Evolutionary conservation across 1,140 invertebrate species (phyloP), one percentile per base, ranked within the genome.

Genomic region (Planococcus citri): DNA sequence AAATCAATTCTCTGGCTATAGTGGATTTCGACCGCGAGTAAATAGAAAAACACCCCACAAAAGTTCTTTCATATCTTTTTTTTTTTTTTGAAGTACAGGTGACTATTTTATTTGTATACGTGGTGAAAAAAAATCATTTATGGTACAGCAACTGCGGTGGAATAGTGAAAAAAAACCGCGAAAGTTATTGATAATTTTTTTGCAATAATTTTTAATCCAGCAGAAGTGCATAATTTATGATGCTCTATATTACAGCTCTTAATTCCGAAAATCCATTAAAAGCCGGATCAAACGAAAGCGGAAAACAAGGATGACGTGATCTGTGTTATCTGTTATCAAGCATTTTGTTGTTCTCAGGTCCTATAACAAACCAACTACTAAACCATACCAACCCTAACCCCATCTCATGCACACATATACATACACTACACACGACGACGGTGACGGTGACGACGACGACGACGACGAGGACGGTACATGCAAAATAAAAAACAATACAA

Each of bases 401-500:
- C 10, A 64, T 14, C 57, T 9, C 57, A 24, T 25, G 51, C 51
- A 58, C 51, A 58, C 51, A 58, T 58, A 58, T 17, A 58, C 37
- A 41, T 41, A 58, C 17, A 58, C 51, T n/a, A 41, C 37, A n/a
- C n/a, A 41, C 37, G 37, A 41, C 37, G 37, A 41, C 37, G 37
- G n/a, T n/a, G 37, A 41, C 37, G 37, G n/a, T 41, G 37, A 41
- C 37, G 9, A 41, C 37, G 37, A 41, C 37, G 37, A 41, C 37
- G 37, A n/a, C n/a, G n/a, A 60, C 57, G 57, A 60, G 8, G 57
- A 60, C 57, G 57, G 60, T 64, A 64, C 24, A 64, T 64, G 60
- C 60, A 64, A 64, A 64, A 64, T 64, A 64, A 64, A 64, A 64
- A 64, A 64, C 60, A 64, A 64, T 64, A 64, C 60, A 64, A 64